These are phyloP conservation scores for Drosophila sp. DNA, from an alignment of 1,140 invertebrate species.

Conservation along the genomic window DNA sequence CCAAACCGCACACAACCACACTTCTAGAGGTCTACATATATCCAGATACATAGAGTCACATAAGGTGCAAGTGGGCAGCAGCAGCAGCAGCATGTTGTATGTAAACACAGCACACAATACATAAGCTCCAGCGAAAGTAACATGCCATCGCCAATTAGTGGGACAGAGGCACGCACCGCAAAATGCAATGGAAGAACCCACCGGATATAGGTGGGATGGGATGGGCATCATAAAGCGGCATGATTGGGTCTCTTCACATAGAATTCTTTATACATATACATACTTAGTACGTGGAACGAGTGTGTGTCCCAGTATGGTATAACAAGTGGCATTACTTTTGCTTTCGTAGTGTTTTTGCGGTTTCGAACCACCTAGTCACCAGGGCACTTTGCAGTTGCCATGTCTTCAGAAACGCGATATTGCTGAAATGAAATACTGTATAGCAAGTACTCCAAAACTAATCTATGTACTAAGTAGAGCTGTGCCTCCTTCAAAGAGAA, in stretches of 20 bases:
- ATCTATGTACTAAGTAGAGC: too few species aligned
- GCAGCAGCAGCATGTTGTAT: not conserved
- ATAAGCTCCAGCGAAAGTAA: not conserved
- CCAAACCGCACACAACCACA: conserved; percentile 30
- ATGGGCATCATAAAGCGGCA: conserved; percentile 3
- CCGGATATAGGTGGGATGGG: conserved; percentile 3
- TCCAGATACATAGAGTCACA: not conserved
- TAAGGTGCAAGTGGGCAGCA: not conserved
- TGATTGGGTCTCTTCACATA: not conserved
- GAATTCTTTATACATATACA: not conserved
- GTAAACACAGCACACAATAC: not conserved
- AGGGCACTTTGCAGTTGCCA: too few species aligned
- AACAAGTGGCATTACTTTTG: not conserved
- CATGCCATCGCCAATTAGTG: conserved; percentile 26
- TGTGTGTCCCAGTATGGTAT: not conserved
- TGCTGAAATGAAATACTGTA: too few species aligned
- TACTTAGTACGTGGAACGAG: not conserved
- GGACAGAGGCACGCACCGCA: conserved; percentile 6
- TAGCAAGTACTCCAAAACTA: too few species aligned
- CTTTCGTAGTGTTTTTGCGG: not conserved
- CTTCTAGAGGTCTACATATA: not conserved
- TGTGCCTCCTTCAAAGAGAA: too few species aligned
- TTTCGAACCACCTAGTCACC: too few species aligned
- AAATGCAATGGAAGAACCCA: conserved; percentile 4
- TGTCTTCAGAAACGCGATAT: too few species aligned